Evolutionary conservation across 2,888 invertebrate species (phyloP).

Genomic region (Aphidius colemani): DNA sequence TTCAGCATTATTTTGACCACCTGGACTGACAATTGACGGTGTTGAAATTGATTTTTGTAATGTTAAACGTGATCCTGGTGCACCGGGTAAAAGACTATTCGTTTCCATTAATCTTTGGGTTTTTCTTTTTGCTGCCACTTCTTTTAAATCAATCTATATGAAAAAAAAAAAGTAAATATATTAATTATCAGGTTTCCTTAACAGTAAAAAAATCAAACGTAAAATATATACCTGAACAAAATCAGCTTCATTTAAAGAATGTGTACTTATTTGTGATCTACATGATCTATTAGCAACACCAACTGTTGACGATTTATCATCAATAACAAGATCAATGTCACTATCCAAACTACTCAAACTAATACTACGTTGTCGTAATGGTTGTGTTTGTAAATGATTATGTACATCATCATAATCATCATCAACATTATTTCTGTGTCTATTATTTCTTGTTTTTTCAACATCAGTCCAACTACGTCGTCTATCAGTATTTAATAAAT

Average conservation of each 20-base stretch:
- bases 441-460: conserved; percentile 65
- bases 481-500: conserved; percentile 64
- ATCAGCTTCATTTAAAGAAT: conserved; percentile 87
- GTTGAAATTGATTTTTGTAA: conserved; percentile 90
- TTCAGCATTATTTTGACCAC: conserved; percentile 59
- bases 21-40: conserved; percentile 80
- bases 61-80: conserved; percentile 71
- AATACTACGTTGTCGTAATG: conserved; percentile 63
- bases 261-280: conserved; percentile 67
- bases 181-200: conserved; percentile 1
- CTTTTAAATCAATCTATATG: conserved; percentile 63
- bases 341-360: conserved; percentile 84
- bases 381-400: conserved; percentile 56
- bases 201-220: conserved; percentile 1
- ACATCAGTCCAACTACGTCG: conserved; percentile 88
- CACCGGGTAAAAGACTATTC: conserved; percentile 57
- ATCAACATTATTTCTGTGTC: conserved; percentile 51
- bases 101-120: conserved; percentile 61
- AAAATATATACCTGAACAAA: conserved; percentile 68
- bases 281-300: conserved; percentile 52
- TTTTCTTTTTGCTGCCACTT: conserved; percentile 66
- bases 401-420: conserved; percentile 51
- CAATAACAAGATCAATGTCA: conserved; percentile 70
- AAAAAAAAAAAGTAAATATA: background rate
- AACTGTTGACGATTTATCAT: conserved; percentile 63